Evolutionary conservation across 2,113 vertebrate genomes (phyloP), one percentile per base, ranked within the genome.

Genomic region (Pipra filicauda): DNA sequence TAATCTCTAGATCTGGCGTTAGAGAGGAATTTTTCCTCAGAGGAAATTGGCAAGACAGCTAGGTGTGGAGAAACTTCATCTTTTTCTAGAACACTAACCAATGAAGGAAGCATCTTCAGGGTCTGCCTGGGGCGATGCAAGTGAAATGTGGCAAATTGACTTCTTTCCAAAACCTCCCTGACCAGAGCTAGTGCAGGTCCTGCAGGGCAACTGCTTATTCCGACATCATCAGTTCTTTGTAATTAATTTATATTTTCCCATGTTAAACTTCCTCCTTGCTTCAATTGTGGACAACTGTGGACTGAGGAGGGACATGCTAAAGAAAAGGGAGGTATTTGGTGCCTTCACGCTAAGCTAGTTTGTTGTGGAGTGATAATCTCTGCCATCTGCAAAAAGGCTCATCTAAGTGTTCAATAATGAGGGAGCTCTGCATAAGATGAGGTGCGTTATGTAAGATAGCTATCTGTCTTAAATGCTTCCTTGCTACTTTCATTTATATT

Each of bases 1-100:
- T 84, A 73, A 85, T 93, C 76, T 93, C 61, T 73, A 44, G 57
- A 95, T 92, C 58, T 90, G 44, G 30, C 54, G 41, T 91, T 93
- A 77, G 28, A 65, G 69, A 82, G 30, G 59, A 78, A 87, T 85
- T 95, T 95, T 95, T 83, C 74, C 18, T 31, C 21, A 69, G 77
- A 69, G 59, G 48, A 85, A 39, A n/a, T 48, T 95, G 64, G 43
- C 41, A 88, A 77, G 26, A 49, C 59, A 76, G 12, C 31, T 48
- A 27, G 7, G 17, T 58, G 2, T 64, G 79, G 20, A 89, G 72
- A 83, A 89, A 18, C 5, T 77, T 70, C 13, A 30, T 64, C n/a
- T 55, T 89, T 37, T 69, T 78, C 27, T 83, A 46, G 31, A 46
- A 62, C 48, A 13, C 13, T 52, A 79, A 67, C 54, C 58, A 72